phyloP scores from a whole-genome alignment of 2,113 vertebrate species.

The Gorsachius goisagi region DNA sequence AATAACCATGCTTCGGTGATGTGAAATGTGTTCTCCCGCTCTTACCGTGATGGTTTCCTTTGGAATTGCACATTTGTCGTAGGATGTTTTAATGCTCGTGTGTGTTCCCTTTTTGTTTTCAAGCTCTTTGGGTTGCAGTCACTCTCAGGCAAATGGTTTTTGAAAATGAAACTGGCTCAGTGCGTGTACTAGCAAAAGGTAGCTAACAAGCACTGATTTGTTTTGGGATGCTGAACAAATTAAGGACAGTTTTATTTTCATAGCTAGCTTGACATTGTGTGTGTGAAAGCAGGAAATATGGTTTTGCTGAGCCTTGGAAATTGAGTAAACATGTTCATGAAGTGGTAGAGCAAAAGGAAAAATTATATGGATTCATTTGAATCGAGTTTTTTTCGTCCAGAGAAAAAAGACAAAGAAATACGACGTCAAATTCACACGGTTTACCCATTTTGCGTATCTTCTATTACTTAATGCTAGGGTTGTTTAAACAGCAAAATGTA shows the following conservation, averaged over 20 bases:
- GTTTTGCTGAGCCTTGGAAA: background rate
- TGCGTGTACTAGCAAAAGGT: background rate
- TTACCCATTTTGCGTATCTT: background rate
- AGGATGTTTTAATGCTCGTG: background rate
- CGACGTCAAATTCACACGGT: background rate
- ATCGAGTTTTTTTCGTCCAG: background rate
- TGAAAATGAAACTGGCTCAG: background rate
- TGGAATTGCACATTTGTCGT: background rate
- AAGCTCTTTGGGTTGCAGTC: background rate
- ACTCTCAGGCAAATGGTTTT: background rate
- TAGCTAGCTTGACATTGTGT: background rate
- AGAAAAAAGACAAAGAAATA: background rate
- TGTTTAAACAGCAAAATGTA: background rate
- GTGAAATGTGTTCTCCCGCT: constrained; percentile 42
- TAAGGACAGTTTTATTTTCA: background rate
- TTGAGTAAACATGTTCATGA: background rate
- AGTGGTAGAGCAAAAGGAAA: background rate
- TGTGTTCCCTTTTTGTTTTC: background rate
- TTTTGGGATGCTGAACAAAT: background rate
- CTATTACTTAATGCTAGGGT: background rate
- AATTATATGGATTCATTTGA: background rate
- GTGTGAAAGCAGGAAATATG: background rate
- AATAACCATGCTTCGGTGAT: background rate
- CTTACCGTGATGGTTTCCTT: constrained; percentile 40
- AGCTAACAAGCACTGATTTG: background rate